Evolutionary conservation across 1,140 invertebrate species (phyloP).

Genomic region (Platyscapa corneri): DNA sequence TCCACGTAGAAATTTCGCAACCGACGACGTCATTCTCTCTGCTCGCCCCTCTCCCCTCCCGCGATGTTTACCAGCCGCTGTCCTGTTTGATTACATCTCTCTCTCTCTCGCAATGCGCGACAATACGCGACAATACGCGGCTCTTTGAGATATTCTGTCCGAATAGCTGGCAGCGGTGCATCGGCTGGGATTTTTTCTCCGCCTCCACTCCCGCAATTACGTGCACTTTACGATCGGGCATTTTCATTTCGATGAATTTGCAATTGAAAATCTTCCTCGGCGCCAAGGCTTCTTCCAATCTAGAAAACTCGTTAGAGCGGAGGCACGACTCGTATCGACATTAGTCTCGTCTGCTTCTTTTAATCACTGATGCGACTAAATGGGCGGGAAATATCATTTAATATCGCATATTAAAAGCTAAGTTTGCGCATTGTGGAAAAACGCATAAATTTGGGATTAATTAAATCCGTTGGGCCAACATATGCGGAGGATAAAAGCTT

Average conservation of each 20-base stretch:
- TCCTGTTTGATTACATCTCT: neutral
- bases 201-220: neutral
- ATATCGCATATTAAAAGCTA: no score
- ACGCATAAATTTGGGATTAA: no score
- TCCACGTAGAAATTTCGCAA: slow-evolving; percentile 2
- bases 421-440: no score
- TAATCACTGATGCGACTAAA: no score
- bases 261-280: neutral
- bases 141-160: neutral
- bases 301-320: neutral
- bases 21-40: neutral
- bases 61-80: neutral
- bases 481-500: no score
- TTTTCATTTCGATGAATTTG: neutral
- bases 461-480: no score
- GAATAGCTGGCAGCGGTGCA: neutral
- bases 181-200: neutral
- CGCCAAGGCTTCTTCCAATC: neutral
- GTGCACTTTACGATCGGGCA: neutral
- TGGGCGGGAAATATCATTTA: no score
- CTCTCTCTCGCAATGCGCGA: neutral
- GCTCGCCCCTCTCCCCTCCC: neutral
- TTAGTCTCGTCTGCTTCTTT: no score
- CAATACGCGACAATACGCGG: neutral
- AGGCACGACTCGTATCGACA: no score